phyloP scores from a whole-genome alignment of 2,113 vertebrate species.

The Lethenteron reissneri region DNA sequence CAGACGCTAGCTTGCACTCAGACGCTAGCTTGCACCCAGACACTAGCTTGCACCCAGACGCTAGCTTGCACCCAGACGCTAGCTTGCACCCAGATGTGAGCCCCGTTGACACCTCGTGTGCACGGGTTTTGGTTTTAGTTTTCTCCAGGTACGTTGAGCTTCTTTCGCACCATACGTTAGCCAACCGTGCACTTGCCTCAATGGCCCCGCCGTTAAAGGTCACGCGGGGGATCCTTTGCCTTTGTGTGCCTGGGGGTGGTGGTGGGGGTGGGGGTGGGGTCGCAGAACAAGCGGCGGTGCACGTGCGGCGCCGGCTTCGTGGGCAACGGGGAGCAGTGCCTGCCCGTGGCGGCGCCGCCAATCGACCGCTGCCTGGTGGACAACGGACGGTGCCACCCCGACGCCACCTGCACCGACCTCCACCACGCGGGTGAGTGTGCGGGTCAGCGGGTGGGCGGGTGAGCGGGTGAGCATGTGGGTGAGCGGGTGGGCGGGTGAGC shows the following conservation, averaged over 20 bases:
- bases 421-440: constrained; percentile 46
- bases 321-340: constrained; percentile 61
- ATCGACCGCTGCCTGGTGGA: constrained; percentile 45
- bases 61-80: no score
- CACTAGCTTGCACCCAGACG: no score
- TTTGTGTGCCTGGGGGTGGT: not conserved
- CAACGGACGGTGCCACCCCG: constrained; percentile 41
- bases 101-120: no score
- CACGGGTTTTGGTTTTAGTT: not conserved
- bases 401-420: constrained; percentile 52
- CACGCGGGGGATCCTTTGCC: no score
- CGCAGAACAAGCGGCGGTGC: constrained; percentile 49
- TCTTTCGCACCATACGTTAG: not conserved
- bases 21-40: no score
- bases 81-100: no score
- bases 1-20: no score
- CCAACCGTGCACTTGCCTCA: not conserved
- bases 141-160: not conserved
- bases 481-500: no score
- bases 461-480: no score
- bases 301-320: constrained; percentile 46
- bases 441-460: no score
- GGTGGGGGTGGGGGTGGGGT: constrained; percentile 6
- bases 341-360: constrained; percentile 37
- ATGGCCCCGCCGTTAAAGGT: no score